Conservation (phyloP, 23 tunicate genomes). For the Diplosoma virens region DNA sequence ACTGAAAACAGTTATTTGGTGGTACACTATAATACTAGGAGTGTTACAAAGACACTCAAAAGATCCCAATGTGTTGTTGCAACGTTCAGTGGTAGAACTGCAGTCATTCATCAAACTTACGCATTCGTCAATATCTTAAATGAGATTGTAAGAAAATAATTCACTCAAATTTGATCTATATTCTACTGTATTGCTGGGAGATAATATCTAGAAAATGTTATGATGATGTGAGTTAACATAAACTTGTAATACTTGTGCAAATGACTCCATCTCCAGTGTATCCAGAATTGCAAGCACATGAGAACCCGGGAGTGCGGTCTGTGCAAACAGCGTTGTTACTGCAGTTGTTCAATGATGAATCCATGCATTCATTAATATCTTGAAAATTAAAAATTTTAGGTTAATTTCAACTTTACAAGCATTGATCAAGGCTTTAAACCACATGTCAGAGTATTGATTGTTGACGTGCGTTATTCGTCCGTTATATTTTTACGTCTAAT, state of each 20-base stretch:
- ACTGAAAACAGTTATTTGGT: too few species aligned
- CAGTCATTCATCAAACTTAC: not conserved
- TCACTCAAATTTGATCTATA: too few species aligned
- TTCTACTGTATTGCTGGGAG: too few species aligned
- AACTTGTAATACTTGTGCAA: conserved; percentile 1
- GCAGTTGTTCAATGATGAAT: conserved; percentile 1
- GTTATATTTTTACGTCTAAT: too few species aligned
- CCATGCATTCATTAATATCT: not conserved
- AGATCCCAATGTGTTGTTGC: not conserved
- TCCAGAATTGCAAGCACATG: conserved; percentile 30
- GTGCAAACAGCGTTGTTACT: not conserved
- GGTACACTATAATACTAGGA: too few species aligned
- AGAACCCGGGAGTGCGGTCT: conserved; percentile 18
- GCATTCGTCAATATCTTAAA: conserved; percentile 47
- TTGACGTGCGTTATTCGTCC: too few species aligned
- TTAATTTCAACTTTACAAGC: too few species aligned
- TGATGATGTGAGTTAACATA: too few species aligned
- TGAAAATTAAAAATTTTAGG: not conserved
- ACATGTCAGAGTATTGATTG: too few species aligned
- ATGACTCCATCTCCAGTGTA: conserved; percentile 18
- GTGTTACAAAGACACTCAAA: not conserved
- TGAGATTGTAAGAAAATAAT: too few species aligned
- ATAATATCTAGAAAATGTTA: too few species aligned
- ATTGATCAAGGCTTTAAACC: too few species aligned
- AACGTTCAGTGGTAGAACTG: not conserved